These are phyloP conservation scores for Polypterus senegalus DNA, from an alignment of 2,113 vertebrate species.

Conservation along the genomic window DNA sequence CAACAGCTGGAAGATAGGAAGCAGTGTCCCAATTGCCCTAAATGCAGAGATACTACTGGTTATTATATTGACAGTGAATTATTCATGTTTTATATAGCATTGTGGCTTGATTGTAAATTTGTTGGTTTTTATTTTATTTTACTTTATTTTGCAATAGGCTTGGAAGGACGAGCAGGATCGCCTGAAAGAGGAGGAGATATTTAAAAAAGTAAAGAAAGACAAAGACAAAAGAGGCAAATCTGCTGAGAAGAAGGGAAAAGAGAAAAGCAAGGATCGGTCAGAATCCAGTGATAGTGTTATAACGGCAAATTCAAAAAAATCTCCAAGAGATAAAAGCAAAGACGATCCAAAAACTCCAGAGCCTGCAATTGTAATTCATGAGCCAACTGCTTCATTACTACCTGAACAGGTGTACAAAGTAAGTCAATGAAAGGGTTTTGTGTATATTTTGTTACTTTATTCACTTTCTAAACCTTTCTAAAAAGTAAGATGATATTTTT, in stretches of 20 bases:
- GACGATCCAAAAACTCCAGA: constrained; percentile 29
- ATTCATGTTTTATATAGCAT: too few species aligned
- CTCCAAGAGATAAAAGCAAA: constrained; percentile 20
- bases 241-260: constrained; percentile 29
- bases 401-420: constrained; percentile 36
- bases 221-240: constrained; percentile 31
- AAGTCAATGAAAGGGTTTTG: constrained; percentile 9
- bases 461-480: too few species aligned
- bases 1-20: too few species aligned
- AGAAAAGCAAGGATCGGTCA: constrained; percentile 6
- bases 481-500: too few species aligned
- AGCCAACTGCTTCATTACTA: background rate
- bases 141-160: constrained; percentile 37
- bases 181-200: constrained; percentile 43
- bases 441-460: too few species aligned
- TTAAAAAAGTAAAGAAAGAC: constrained; percentile 40
- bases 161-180: constrained; percentile 54
- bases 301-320: constrained; percentile 13
- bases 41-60: too few species aligned
- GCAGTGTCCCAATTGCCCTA: too few species aligned
- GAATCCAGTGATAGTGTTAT: constrained; percentile 20
- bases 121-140: background rate
- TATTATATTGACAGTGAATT: too few species aligned
- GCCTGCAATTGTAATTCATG: background rate
- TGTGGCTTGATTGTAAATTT: background rate